Conservation (phyloP, 2,888 invertebrate species). For the Melanargia galathea region DNA sequence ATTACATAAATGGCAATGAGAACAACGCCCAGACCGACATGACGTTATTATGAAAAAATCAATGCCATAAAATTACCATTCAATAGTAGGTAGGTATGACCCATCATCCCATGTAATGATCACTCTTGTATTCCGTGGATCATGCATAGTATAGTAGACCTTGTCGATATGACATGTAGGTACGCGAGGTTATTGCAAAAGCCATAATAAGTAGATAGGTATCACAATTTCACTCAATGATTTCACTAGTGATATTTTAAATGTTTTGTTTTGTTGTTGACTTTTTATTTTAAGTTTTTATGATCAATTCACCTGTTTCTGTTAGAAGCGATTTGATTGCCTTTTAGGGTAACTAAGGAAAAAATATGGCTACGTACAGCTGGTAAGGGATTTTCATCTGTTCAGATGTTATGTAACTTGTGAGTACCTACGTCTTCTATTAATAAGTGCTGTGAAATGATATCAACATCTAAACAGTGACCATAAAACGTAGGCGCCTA, state of each 20-base stretch:
- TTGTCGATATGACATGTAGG: constrained; percentile 28
- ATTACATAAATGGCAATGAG: too few species aligned
- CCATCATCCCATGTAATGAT: constrained; percentile 16
- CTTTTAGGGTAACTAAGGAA: too few species aligned
- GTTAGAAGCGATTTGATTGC: too few species aligned
- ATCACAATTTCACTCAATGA: too few species aligned
- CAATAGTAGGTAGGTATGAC: constrained; percentile 2
- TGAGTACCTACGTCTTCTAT: neutral
- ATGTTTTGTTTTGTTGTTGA: too few species aligned
- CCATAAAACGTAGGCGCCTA: constrained; percentile 21
- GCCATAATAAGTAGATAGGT: neutral
- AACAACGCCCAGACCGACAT: neutral
- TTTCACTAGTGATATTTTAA: too few species aligned
- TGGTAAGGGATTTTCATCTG: too few species aligned
- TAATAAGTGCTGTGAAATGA: neutral
- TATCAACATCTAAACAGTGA: constrained; percentile 10
- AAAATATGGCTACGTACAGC: too few species aligned
- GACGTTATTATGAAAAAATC: constrained; percentile 1
- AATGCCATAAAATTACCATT: constrained; percentile 19
- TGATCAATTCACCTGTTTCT: too few species aligned
- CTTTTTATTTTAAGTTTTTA: too few species aligned
- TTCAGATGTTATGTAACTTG: too few species aligned
- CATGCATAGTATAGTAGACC: constrained; percentile 19
- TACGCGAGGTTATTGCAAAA: constrained; percentile 18
- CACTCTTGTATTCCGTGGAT: constrained; percentile 29